Conservation (phyloP, 2,888 invertebrate species). For the Anthrax anthrax region DNA sequence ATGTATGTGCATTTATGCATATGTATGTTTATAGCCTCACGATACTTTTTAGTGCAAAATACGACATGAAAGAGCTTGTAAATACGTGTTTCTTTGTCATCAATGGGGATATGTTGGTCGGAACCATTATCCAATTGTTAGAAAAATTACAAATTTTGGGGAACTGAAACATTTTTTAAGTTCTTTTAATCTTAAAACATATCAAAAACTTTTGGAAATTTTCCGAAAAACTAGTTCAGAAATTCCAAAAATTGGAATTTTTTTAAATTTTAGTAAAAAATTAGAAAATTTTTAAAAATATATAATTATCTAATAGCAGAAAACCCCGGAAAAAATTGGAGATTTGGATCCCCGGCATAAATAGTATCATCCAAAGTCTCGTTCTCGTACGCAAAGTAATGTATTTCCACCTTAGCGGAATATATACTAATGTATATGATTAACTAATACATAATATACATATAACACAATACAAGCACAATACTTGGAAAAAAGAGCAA, state of each 20-base stretch:
- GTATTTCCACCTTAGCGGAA: too few relatives aligned
- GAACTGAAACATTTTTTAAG: neutral
- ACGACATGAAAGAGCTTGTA: constrained; percentile 8
- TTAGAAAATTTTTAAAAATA: too few relatives aligned
- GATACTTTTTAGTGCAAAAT: constrained; percentile 7
- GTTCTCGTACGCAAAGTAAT: neutral
- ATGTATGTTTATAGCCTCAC: neutral
- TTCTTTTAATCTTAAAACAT: too few relatives aligned
- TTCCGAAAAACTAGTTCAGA: too few relatives aligned
- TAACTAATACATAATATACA: too few relatives aligned
- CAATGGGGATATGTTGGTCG: constrained; percentile 9
- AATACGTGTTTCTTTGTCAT: constrained; percentile 11
- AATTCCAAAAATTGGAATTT: too few relatives aligned
- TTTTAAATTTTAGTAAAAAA: too few relatives aligned
- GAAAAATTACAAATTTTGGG: neutral
- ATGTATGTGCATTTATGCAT: too few relatives aligned
- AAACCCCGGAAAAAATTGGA: neutral
- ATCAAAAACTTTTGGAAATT: too few relatives aligned
- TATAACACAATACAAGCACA: too few relatives aligned
- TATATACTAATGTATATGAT: too few relatives aligned
- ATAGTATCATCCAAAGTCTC: neutral
- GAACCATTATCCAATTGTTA: constrained; percentile 4
- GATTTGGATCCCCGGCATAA: neutral
- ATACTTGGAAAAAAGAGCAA: too few relatives aligned
- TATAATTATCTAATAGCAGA: neutral